Evolutionary conservation across 1,140 invertebrate genomes (phyloP).

Genomic region (Lepidurus apus): DNA sequence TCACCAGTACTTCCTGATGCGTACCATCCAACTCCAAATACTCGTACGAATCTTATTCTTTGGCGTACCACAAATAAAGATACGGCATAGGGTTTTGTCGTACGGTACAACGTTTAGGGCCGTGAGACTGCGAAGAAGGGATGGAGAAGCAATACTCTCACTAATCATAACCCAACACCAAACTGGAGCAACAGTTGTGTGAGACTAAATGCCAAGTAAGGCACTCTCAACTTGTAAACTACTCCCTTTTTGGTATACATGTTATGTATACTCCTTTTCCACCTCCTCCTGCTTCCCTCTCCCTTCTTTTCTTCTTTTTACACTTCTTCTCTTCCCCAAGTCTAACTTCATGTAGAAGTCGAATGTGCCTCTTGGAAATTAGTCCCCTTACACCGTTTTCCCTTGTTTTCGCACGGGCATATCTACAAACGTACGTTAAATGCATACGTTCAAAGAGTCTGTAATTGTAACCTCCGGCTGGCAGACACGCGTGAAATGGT

Average conservation of each 20-base stretch:
- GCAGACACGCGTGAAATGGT: constrained; percentile 7
- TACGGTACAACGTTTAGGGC: too few relatives aligned
- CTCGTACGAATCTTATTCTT: too few relatives aligned
- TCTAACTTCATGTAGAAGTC: not conserved
- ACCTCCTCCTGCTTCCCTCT: not conserved
- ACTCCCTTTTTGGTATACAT: not conserved
- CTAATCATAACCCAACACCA: not conserved
- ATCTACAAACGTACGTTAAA: not conserved
- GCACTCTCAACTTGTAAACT: constrained; percentile 3
- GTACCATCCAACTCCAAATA: too few relatives aligned
- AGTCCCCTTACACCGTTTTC: not conserved
- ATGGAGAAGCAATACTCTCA: too few relatives aligned
- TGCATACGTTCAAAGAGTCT: not conserved
- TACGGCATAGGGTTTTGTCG: too few relatives aligned
- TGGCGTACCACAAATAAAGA: too few relatives aligned
- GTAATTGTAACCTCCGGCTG: not conserved
- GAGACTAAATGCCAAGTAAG: not conserved
- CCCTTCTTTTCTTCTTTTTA: not conserved
- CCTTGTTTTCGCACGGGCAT: not conserved
- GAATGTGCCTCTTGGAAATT: not conserved
- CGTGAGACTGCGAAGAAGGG: too few relatives aligned
- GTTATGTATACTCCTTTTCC: not conserved
- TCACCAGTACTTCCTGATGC: too few relatives aligned
- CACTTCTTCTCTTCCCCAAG: not conserved
- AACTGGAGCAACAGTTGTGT: constrained; percentile 3